Conservation (phyloP, 2,113 vertebrate genomes). For the Poicephalus meyeri region DNA sequence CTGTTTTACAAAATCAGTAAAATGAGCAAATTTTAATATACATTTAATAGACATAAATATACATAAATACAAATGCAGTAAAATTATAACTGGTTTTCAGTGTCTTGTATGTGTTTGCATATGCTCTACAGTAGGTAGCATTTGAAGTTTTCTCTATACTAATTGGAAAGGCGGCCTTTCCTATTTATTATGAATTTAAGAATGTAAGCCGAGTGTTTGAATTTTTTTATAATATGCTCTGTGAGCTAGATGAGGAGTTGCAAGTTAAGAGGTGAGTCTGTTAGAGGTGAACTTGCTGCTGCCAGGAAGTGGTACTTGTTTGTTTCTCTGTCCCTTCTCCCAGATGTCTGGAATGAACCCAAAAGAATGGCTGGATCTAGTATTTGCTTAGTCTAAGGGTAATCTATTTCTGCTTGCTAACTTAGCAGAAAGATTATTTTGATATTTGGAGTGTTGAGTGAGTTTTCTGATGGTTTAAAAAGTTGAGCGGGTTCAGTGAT, state of each 20-base stretch:
- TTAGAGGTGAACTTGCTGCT: background rate
- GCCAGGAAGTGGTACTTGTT: background rate
- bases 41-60: background rate
- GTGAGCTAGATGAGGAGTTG: background rate
- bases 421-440: background rate
- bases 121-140: background rate
- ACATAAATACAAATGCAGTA: background rate
- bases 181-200: background rate
- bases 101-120: background rate
- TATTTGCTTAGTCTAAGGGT: background rate
- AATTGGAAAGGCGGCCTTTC: background rate
- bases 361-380: background rate
- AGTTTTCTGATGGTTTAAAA: background rate
- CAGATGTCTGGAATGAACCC: background rate
- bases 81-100: background rate
- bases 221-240: background rate
- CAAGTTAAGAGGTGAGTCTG: background rate
- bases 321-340: background rate
- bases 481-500: background rate
- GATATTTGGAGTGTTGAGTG: background rate
- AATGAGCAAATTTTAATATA: background rate
- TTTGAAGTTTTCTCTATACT: background rate
- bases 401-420: background rate
- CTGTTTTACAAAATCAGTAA: background rate
- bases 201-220: background rate